Evolutionary conservation across 2,797 vertebrate genomes (phyloP).

Genomic region (Channa striata): DNA sequence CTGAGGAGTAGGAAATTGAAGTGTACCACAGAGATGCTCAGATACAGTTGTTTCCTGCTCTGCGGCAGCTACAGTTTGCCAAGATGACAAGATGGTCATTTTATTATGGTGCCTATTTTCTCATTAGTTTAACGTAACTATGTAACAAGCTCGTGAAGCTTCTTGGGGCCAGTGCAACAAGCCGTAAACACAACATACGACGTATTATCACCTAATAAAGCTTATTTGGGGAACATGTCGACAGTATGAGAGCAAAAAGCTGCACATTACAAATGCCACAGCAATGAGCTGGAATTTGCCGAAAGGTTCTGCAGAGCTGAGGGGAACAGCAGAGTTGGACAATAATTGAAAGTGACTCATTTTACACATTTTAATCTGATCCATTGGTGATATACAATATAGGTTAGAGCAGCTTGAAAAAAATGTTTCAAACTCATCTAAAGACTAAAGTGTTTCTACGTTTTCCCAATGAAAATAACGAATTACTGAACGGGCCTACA

Average conservation of each 20-base stretch:
- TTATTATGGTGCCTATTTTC: constrained; percentile 3
- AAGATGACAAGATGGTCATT: constrained; percentile 4
- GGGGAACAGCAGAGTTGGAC: neutral
- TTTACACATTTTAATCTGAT: no score
- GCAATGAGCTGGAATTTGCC: neutral
- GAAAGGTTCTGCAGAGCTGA: neutral
- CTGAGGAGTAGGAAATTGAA: constrained; percentile 57
- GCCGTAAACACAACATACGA: neutral
- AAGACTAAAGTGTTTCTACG: no score
- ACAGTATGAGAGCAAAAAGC: neutral
- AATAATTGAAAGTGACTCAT: no score
- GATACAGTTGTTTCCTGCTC: constrained; percentile 37
- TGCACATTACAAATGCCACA: neutral
- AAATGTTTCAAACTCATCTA: no score
- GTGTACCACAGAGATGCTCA: constrained; percentile 50
- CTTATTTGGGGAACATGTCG: neutral
- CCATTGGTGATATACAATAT: no score
- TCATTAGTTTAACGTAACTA: constrained; percentile 12
- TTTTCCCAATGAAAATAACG: no score
- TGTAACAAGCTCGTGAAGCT: neutral
- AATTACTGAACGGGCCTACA: no score
- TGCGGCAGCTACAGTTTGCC: constrained; percentile 19
- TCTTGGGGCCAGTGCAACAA: neutral
- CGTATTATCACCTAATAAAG: neutral
- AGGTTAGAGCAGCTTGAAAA: no score